Conservation (phyloP, 1,140 invertebrate genomes). For the Drosophila baimaii region DNA sequence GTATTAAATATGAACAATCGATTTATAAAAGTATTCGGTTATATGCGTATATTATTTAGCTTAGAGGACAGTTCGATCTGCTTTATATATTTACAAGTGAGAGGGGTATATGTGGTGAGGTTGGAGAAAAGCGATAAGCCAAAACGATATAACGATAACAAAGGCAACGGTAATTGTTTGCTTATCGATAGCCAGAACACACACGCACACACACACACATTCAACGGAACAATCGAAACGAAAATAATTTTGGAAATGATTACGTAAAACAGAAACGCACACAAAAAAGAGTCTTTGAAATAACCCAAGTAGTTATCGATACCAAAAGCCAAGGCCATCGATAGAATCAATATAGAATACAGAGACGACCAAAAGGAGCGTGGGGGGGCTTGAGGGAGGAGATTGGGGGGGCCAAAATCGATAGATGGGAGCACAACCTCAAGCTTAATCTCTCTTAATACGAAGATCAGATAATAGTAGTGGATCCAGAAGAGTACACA, state of each 20-base stretch:
- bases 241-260: conserved; percentile 12
- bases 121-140: conserved; percentile 46
- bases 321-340: conserved; percentile 8
- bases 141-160: conserved; percentile 18
- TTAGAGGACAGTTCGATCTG: conserved; percentile 18
- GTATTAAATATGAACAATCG: conserved; percentile 33
- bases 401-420: conserved; percentile 7
- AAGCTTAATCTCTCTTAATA: conserved; percentile 23
- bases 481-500: neutral
- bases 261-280: neutral
- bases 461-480: conserved; percentile 3
- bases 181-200: conserved; percentile 52
- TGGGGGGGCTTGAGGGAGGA: conserved; percentile 5
- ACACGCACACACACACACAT: conserved; percentile 46
- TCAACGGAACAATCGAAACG: conserved; percentile 34
- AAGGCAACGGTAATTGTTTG: conserved; percentile 23
- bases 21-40: conserved; percentile 22
- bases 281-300: conserved; percentile 9
- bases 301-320: conserved; percentile 32
- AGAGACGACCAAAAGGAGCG: conserved; percentile 16
- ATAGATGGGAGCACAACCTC: conserved; percentile 33
- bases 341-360: conserved; percentile 16
- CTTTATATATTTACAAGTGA: conserved; percentile 37
- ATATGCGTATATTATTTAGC: conserved; percentile 34
- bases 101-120: conserved; percentile 15